These are phyloP conservation scores for Campaea margaritaria DNA, from an alignment of 2,888 invertebrate genomes.

Conservation along the genomic window DNA sequence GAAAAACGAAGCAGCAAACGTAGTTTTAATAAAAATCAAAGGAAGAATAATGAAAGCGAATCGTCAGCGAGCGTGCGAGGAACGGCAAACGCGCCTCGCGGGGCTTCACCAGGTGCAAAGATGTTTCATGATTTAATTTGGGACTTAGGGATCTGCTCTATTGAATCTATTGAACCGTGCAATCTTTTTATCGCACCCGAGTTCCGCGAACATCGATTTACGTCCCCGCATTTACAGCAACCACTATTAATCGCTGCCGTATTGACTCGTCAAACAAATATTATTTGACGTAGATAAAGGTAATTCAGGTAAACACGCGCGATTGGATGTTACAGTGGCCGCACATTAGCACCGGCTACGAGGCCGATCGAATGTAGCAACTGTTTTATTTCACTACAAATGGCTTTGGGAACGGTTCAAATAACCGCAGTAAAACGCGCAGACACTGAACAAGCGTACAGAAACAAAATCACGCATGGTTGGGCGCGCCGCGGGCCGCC, in stretches of 20 bases:
- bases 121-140: conserved; percentile 85
- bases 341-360: conserved; percentile 26
- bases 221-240: conserved; percentile 46
- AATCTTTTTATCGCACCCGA: conserved; percentile 74
- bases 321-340: conserved; percentile 39
- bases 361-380: conserved; percentile 61
- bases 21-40: conserved; percentile 59
- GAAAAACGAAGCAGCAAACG: conserved; percentile 36
- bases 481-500: conserved; percentile 67
- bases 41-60: conserved; percentile 68
- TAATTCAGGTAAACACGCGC: conserved; percentile 34
- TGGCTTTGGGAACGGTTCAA: conserved; percentile 69
- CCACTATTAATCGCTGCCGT: conserved; percentile 41
- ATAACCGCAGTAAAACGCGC: conserved; percentile 71
- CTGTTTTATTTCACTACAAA: conserved; percentile 71
- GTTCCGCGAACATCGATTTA: conserved; percentile 58
- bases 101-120: conserved; percentile 78
- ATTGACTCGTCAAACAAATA: conserved; percentile 43
- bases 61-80: conserved; percentile 65
- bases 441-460: conserved; percentile 78
- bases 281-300: conserved; percentile 31
- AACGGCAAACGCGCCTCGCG: conserved; percentile 62
- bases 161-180: conserved; percentile 80
- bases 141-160: conserved; percentile 82
- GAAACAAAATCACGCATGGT: conserved; percentile 81